These are phyloP conservation scores for Steinernema khuongi DNA, from an alignment of 1,140 invertebrate genomes.

Conservation along the genomic window DNA sequence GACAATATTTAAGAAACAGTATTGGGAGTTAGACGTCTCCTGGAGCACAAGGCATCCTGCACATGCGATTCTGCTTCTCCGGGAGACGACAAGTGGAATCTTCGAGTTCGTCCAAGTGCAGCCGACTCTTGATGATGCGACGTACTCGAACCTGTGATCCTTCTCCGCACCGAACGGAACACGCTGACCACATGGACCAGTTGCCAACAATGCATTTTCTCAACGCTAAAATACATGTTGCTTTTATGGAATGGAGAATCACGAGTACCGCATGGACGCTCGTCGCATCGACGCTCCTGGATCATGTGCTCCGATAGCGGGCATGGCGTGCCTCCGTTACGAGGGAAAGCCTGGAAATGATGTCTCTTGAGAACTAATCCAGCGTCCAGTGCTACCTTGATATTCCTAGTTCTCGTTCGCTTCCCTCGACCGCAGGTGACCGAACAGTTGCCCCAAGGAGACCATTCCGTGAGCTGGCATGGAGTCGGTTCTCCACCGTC, in stretches of 20 bases:
- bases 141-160: slow-evolving; percentile 41
- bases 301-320: slow-evolving; percentile 62
- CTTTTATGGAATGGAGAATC: slow-evolving; percentile 16
- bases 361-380: slow-evolving; percentile 24
- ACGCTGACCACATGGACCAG: slow-evolving; percentile 54
- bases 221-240: slow-evolving; percentile 46
- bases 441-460: slow-evolving; percentile 70
- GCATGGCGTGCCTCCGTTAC: slow-evolving; percentile 70
- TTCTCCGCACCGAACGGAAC: slow-evolving; percentile 46
- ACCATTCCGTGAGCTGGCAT: slow-evolving; percentile 33
- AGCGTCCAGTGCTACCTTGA: slow-evolving; percentile 59
- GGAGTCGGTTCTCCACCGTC: slow-evolving; percentile 44
- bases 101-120: slow-evolving; percentile 40
- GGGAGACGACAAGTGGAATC: slow-evolving; percentile 41
- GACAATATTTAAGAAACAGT: neutral
- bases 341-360: slow-evolving; percentile 59
- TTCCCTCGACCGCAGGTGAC: slow-evolving; percentile 69
- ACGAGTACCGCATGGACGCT: slow-evolving; percentile 59
- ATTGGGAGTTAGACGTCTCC: neutral
- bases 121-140: slow-evolving; percentile 40
- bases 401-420: slow-evolving; percentile 54
- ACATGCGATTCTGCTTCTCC: slow-evolving; percentile 43
- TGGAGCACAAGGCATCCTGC: slow-evolving; percentile 46
- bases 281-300: slow-evolving; percentile 60
- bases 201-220: slow-evolving; percentile 44